Base-by-base conservation (phyloP, 2,797 vertebrate species). In the Macropodus opercularis region DNA sequence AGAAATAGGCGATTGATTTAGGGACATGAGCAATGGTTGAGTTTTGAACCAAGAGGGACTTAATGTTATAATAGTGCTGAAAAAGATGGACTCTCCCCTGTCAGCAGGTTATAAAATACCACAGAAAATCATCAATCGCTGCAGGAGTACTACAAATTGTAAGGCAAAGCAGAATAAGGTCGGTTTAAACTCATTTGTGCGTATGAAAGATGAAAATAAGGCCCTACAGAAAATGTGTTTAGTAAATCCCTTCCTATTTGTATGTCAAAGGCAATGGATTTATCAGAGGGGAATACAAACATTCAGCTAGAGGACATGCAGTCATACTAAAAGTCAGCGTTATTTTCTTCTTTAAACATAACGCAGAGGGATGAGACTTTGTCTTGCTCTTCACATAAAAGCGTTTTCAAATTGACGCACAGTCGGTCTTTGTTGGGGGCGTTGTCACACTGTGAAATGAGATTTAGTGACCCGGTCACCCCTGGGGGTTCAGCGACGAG, bases 371-470 rank as follows among this genome's bases (percentile, higher is more conserved):
- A 62, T 52, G 36, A 46, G 6, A 31, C 19, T 11, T 54, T 26
- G 38, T 60, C 19, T 22, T 5, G 21, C 32, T 7, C 61, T 47
- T 34, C 32, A 47, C 17, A 35, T 7, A 19, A 47, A 60, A 65
- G 44, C 26, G 17, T 34, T 58, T 64, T 53, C 29, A 34, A 49
- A 75, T 44, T 83, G 63, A 79, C 53, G 17, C 31, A 63, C 47
- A 36, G 29, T 40, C 23, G 38, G 57, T 46, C 53, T 60, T 44
- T 31, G 31, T 29, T 19, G 22, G n/a, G 55, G 66, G 70, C 42
- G 53, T 57, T 69, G 63, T 52, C 42, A 72, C n/a, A 12, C 47
- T 71, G 39, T 60, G 53, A 80, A 81, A 84, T 77, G 50, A 72
- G 58, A 51, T 77, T 63, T n/a, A 56, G 35, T 48, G 50, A 72